Evolutionary conservation across 2,888 invertebrate species (phyloP), one percentile per base, ranked within the genome.

Genomic region (Limnephilus marmoratus): DNA sequence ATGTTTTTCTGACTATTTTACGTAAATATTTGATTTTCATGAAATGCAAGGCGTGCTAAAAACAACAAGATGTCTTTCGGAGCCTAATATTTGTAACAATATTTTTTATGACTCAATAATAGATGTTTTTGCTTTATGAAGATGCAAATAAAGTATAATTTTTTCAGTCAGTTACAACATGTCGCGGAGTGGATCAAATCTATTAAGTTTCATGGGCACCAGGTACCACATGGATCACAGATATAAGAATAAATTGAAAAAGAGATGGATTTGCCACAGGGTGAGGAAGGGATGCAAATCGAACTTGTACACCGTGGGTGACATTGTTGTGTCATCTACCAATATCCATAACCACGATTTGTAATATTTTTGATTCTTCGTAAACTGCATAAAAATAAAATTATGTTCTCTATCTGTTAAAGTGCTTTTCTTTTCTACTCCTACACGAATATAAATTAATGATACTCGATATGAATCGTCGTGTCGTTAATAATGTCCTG

Each of bases 201-300:
- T 68, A 68, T 68, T 68, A 9, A 24, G 68, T 68, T 94, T 94
- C 91, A 94, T 94, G 41, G 95, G 95, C 31, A 94, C 94, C n/a
- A 95, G 94, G 92, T 94, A 94, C 13, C 95, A 95, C 92, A 94
- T 94, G 13, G 95, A 95, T 93, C 95, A 95, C 37, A 94, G 94
- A 29, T 94, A 94, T 90, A 95, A 95, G 86, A 94, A 95, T 5
- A 95, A 94, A 91, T 95, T 95, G 1, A 94, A 94, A 91, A 95
- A 95, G 15, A 94, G 95, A 11, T 95, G 95, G 95, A 94, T 94
- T 81, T 95, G 95, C 93, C 94, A 85, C 5, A 29, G 5, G 3
- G 31, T 37, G 80, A 31, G 68, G 34, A 68, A 41, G 18, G 80
- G 68, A 12, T 91, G 91, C 37, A 89, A 91, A 29, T 90, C 90